Evolutionary conservation across 2,113 vertebrate species (phyloP).

Genomic region (Prinia subflava): DNA sequence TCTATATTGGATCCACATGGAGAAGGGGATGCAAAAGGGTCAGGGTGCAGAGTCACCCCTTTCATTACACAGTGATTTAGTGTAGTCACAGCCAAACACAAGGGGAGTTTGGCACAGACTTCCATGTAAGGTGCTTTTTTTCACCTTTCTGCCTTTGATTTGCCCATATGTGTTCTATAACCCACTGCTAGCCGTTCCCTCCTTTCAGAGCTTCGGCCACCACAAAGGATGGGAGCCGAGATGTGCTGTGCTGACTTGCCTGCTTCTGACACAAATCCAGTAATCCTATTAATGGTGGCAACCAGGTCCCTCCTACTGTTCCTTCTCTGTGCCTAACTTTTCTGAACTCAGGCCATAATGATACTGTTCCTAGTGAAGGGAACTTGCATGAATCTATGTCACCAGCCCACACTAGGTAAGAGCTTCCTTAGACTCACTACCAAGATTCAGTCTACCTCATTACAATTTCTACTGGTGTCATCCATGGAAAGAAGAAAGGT

Average conservation of each 20-base stretch:
- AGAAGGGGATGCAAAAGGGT: background rate
- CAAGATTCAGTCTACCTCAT: background rate
- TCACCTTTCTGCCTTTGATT: background rate
- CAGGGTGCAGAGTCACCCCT: background rate
- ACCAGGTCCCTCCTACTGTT: background rate
- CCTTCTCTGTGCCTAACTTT: background rate
- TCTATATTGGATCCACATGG: background rate
- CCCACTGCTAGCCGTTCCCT: background rate
- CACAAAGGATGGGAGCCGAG: background rate
- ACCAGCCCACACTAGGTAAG: background rate
- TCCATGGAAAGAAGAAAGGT: background rate
- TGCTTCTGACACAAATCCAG: background rate
- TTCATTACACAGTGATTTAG: background rate
- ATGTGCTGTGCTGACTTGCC: background rate
- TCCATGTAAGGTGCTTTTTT: background rate
- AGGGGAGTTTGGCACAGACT: background rate
- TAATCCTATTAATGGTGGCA: background rate
- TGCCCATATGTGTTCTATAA: background rate
- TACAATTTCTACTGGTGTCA: background rate
- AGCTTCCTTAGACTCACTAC: background rate
- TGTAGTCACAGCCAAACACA: background rate
- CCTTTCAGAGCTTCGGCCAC: background rate
- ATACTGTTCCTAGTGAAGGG: background rate
- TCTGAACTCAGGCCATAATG: background rate
- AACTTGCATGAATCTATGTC: background rate